A percentile compares a stretch with the other conserved stretches of the same genome.
Conservation (phyloP, 2,113 vertebrate genomes). For the Atherinomorus stipes region DNA sequence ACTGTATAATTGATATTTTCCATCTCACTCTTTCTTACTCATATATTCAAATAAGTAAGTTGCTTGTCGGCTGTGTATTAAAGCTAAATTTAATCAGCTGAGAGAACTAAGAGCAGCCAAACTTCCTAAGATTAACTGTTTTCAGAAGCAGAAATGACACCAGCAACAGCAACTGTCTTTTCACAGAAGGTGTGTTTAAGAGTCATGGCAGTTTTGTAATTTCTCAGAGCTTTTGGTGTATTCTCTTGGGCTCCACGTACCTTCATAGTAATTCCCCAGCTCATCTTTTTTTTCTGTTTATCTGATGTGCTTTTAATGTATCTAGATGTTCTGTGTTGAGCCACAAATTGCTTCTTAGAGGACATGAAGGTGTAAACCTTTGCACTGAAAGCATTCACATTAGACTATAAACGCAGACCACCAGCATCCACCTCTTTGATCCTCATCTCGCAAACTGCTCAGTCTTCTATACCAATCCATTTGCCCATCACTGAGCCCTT, state of each 20-base stretch:
- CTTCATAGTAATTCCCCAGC: slow-evolving; percentile 21
- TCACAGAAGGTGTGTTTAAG: slow-evolving; percentile 24
- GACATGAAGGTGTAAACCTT: not conserved
- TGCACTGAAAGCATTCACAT: slow-evolving; percentile 16
- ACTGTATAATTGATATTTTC: no score
- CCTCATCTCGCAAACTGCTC: slow-evolving; percentile 26
- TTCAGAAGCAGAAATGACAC: slow-evolving; percentile 33
- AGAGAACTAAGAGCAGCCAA: not conserved
- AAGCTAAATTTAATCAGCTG: not conserved
- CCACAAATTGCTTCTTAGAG: slow-evolving; percentile 1
- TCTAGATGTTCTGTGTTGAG: not conserved
- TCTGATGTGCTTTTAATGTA: not conserved
- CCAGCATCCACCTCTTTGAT: slow-evolving; percentile 24
- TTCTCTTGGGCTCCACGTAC: slow-evolving; percentile 16
- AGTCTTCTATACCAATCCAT: slow-evolving; percentile 31
- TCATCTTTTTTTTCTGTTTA: slow-evolving; percentile 1
- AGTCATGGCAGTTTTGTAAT: slow-evolving; percentile 7
- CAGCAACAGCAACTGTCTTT: slow-evolving; percentile 24
- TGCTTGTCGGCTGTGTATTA: not conserved
- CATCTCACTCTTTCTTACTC: no score
- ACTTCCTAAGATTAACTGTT: not conserved
- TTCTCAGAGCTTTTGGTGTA: slow-evolving; percentile 1
- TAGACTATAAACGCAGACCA: slow-evolving; percentile 13
- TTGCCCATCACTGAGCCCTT: slow-evolving; percentile 27
- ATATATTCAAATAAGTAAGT: no score